Conservation (phyloP, 2,113 vertebrate genomes). For the Columba livia region DNA sequence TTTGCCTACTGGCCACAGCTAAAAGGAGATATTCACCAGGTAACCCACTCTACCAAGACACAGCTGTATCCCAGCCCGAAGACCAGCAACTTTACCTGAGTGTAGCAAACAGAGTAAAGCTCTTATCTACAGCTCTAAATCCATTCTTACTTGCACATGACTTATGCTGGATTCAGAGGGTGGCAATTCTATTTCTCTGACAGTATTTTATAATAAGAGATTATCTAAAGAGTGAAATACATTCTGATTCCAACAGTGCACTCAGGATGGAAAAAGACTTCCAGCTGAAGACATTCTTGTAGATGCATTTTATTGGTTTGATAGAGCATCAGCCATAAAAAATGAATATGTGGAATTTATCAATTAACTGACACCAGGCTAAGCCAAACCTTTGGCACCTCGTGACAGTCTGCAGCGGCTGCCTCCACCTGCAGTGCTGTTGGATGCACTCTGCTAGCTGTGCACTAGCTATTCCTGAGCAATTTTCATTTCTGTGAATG, state of each 20-base stretch:
- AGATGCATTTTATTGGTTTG: constrained; percentile 24
- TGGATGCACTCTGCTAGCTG: not conserved
- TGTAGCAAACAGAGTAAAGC: not conserved
- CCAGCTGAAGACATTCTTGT: not conserved
- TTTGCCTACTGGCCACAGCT: not conserved
- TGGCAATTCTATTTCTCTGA: constrained; percentile 35
- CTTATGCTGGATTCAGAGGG: constrained; percentile 26
- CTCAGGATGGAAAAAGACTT: constrained; percentile 28
- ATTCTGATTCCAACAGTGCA: constrained; percentile 36
- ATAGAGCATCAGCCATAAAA: constrained; percentile 21
- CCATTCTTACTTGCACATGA: constrained; percentile 17
- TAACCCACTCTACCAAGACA: not conserved
- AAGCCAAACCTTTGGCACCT: constrained; percentile 12
- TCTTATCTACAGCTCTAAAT: constrained; percentile 28
- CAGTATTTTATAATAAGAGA: constrained; percentile 51
- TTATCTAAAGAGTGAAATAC: constrained; percentile 4
- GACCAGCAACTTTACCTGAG: not conserved
- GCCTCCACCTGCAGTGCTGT: not conserved
- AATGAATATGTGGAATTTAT: constrained; percentile 9
- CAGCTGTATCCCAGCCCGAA: not conserved
- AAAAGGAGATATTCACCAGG: not conserved
- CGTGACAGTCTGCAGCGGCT: not conserved
- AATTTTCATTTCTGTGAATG: not conserved
- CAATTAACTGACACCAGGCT: constrained; percentile 32
- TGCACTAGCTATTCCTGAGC: not conserved